Evolutionary conservation across 1,140 invertebrate genomes (phyloP).

Genomic region (Adoxophyes honmai): DNA sequence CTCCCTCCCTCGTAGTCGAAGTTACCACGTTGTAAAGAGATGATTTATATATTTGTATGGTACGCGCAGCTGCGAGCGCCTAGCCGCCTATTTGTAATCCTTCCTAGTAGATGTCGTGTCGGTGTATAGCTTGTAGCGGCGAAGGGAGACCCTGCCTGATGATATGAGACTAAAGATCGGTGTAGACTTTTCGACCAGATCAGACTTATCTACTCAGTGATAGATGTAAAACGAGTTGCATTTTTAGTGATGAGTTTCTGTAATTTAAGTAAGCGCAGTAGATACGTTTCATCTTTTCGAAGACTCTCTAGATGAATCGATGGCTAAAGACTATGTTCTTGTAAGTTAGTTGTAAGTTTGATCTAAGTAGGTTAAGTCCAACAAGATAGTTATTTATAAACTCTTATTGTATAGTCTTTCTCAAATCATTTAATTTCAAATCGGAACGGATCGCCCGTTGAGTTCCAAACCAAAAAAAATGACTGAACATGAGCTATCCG

Average conservation of each 20-base stretch:
- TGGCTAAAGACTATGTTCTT: conserved; percentile 71
- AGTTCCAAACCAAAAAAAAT: conserved; percentile 70
- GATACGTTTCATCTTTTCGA: conserved; percentile 77
- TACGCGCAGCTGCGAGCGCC: conserved; percentile 71
- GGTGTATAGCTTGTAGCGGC: conserved; percentile 30
- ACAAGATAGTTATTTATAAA: conserved; percentile 71
- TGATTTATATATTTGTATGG: conserved; percentile 68
- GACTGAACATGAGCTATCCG: conserved; percentile 49
- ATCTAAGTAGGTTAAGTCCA: conserved; percentile 66
- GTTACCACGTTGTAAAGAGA: conserved; percentile 74
- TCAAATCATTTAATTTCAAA: no score
- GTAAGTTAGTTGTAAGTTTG: conserved; percentile 62
- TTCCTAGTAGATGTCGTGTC: conserved; percentile 66
- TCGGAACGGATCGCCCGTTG: conserved; percentile 39
- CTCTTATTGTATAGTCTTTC: conserved; percentile 60
- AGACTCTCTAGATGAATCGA: conserved; percentile 70
- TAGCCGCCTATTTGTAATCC: conserved; percentile 67
- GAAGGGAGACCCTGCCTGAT: conserved; percentile 21
- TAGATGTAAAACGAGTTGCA: conserved; percentile 71
- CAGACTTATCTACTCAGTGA: conserved; percentile 73
- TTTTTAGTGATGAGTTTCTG: conserved; percentile 73
- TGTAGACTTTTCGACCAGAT: conserved; percentile 75
- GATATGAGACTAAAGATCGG: conserved; percentile 60
- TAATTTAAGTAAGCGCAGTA: conserved; percentile 65
- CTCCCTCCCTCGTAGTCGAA: conserved; percentile 60